These are phyloP conservation scores for Strix aluco DNA, from an alignment of 2,113 vertebrate species.

Conservation along the genomic window DNA sequence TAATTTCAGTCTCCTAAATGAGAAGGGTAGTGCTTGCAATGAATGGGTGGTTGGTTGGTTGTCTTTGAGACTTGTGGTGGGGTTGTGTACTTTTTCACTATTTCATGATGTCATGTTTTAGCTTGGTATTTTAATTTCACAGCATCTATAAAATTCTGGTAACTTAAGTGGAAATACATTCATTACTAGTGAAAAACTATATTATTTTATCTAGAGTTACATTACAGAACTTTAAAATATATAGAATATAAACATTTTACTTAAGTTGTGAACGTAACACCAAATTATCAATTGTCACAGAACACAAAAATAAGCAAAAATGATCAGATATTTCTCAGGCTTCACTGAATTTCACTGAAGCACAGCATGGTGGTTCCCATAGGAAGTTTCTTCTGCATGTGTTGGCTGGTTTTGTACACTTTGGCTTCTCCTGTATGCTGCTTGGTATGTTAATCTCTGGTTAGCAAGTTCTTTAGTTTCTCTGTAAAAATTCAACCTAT, in stretches of 20 bases:
- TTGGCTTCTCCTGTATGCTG: neutral
- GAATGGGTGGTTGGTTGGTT: neutral
- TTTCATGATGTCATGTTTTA: neutral
- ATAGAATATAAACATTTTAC: neutral
- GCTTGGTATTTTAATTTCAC: neutral
- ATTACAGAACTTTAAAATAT: neutral
- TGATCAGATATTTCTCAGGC: neutral
- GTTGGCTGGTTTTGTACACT: neutral
- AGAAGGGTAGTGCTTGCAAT: neutral
- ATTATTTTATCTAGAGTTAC: neutral
- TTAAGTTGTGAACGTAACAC: neutral
- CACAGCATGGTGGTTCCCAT: neutral
- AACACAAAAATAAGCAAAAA: neutral
- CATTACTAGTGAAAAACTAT: neutral
- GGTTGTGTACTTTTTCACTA: neutral
- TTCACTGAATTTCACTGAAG: neutral
- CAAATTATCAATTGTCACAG: neutral
- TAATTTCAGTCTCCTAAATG: neutral
- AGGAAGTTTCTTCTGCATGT: conserved; percentile 7
- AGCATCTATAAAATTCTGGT: neutral
- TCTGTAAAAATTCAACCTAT: neutral
- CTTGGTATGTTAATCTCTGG: neutral
- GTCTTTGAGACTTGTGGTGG: neutral
- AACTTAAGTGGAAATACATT: neutral
- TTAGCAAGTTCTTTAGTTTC: neutral